Conservation (phyloP, 2,113 vertebrate genomes). For the Progne subis region DNA sequence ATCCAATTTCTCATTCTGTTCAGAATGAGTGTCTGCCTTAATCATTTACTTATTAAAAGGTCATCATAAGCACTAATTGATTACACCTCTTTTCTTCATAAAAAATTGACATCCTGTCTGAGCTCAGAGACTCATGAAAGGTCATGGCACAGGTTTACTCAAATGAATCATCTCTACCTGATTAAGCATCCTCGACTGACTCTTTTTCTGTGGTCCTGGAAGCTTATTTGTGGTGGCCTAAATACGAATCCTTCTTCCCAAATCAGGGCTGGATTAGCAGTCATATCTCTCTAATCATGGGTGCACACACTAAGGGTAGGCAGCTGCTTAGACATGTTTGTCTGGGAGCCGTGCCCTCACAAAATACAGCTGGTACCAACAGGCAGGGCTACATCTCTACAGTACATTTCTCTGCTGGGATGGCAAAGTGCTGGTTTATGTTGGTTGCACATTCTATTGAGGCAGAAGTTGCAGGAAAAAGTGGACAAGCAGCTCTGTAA, state of each 20-base stretch:
- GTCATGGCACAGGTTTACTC: conserved; percentile 11
- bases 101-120: background rate
- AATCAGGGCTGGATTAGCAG: background rate
- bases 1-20: background rate
- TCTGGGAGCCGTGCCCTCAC: background rate
- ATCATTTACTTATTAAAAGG: conserved; percentile 52
- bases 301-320: background rate
- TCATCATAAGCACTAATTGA: conserved; percentile 14
- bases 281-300: background rate
- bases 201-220: background rate
- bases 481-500: background rate
- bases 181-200: background rate
- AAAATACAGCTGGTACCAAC: background rate
- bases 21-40: background rate
- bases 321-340: background rate
- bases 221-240: background rate
- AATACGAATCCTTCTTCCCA: background rate
- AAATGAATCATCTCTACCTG: background rate
- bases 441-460: background rate
- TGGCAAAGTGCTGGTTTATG: background rate
- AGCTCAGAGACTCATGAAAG: background rate
- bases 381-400: background rate
- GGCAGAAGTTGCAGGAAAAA: background rate
- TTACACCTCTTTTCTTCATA: conserved; percentile 20
- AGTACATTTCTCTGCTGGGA: background rate